Evolutionary conservation across 1,140 invertebrate genomes (phyloP).

Genomic region (Idris sp.): DNA sequence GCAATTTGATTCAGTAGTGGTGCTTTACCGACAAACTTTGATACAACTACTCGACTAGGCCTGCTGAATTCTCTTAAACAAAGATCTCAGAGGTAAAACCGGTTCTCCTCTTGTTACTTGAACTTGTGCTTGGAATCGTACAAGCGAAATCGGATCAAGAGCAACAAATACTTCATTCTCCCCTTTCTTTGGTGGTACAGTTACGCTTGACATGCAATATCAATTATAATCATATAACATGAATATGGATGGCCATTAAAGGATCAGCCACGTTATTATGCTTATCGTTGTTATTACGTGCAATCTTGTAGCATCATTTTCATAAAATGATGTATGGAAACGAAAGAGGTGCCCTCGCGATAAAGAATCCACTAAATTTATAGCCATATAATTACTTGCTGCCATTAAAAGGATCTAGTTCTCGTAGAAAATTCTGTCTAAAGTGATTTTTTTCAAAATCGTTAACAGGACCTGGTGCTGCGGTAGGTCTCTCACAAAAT

Average conservation of each 20-base stretch:
- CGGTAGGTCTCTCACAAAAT: constrained; percentile 50
- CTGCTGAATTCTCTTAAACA: constrained; percentile 66
- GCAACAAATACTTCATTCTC: constrained; percentile 50
- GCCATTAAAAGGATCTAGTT: constrained; percentile 51
- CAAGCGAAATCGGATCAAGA: constrained; percentile 65
- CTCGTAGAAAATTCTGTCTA: constrained; percentile 22
- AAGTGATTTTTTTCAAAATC: constrained; percentile 47
- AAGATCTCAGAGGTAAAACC: constrained; percentile 59
- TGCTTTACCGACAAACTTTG: constrained; percentile 52
- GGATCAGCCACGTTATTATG: constrained; percentile 47
- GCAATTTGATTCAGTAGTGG: constrained; percentile 59
- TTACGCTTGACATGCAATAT: constrained; percentile 55
- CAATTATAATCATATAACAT: constrained; percentile 59
- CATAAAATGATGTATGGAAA: constrained; percentile 47
- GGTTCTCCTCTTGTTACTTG: constrained; percentile 57
- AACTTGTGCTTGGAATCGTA: constrained; percentile 51
- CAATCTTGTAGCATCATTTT: constrained; percentile 46
- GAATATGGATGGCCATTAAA: constrained; percentile 55
- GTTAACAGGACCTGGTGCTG: constrained; percentile 9
- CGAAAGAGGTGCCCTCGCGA: constrained; percentile 26
- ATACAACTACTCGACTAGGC: constrained; percentile 43
- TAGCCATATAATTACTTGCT: constrained; percentile 46
- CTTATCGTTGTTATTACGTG: constrained; percentile 50
- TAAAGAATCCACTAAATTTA: constrained; percentile 45
- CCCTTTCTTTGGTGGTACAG: constrained; percentile 49